Conservation (phyloP, 2,888 invertebrate species). For the Macropis europaea region DNA sequence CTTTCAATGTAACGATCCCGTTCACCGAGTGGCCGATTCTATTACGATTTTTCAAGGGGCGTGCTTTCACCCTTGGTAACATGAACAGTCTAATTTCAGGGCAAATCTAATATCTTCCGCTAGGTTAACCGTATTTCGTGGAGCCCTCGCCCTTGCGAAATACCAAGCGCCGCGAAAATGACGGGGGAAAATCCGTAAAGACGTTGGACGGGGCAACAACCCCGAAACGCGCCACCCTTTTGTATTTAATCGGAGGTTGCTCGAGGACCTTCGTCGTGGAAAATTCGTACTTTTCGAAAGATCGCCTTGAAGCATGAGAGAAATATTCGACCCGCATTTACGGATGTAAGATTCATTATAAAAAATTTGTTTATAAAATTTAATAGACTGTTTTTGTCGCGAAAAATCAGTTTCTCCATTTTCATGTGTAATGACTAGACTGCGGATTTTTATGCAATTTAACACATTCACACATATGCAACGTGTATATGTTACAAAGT, state of each 20-base stretch:
- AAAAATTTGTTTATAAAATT: too few relatives aligned
- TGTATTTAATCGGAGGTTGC: slow-evolving; percentile 27
- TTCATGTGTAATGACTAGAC: too few relatives aligned
- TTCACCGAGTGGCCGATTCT: slow-evolving; percentile 27
- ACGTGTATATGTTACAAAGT: too few relatives aligned
- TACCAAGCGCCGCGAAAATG: slow-evolving; percentile 25
- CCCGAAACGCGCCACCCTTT: slow-evolving; percentile 35
- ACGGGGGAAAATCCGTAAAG: slow-evolving; percentile 27
- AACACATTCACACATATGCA: too few relatives aligned
- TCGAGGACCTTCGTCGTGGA: too few relatives aligned
- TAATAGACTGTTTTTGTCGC: too few relatives aligned
- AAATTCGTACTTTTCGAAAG: too few relatives aligned
- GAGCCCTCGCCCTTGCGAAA: slow-evolving; percentile 43
- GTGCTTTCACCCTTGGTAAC: slow-evolving; percentile 7
- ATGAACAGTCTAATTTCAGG: slow-evolving; percentile 59
- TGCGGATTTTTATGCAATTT: too few relatives aligned
- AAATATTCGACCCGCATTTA: too few relatives aligned
- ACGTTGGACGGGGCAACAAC: slow-evolving; percentile 25
- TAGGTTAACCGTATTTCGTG: slow-evolving; percentile 68
- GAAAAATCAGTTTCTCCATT: too few relatives aligned
- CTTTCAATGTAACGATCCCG: background rate
- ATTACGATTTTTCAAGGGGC: slow-evolving; percentile 34
- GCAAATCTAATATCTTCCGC: slow-evolving; percentile 67
- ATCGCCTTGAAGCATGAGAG: too few relatives aligned
- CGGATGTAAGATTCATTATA: too few relatives aligned